Evolutionary conservation across 1,140 invertebrate genomes (phyloP), one percentile per base, ranked within the genome.

Genomic region (Brachionus plicatilis): DNA sequence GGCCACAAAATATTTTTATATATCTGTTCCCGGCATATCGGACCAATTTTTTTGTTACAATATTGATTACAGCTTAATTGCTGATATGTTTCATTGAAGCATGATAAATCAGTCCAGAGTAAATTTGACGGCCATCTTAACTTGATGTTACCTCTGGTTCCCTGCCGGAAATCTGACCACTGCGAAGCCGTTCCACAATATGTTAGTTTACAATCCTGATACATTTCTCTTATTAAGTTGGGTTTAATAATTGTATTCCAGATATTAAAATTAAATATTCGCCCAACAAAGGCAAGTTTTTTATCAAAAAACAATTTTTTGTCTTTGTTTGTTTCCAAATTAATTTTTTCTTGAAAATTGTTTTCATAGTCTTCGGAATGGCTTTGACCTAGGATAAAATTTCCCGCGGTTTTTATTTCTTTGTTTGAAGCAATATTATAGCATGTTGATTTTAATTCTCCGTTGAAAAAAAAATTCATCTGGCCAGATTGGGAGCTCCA

Each of bases 71-170:
- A 89, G 1, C 87, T 87, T 17, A 80, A 24, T 20, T 24, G 27
- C n/a, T 82, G 79, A 65, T 20, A 65, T 47, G 53, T 24, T 12
- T 65, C 9, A n/a, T 45, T 53, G 17, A 78, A 47, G 29, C 56
- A 65, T 27, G 14, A 33, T 33, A 27, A 24, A 85, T 37, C 47
- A 86, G 86, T 85, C 89, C 89, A 85, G 60, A 88, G 84, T 43
- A 89, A 87, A 29, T 87, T 87, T 4, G 90, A 89, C 2, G 90
- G 89, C 90, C 90, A 90, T 45, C 88, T 85, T 85, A 90, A 87
- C 70, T 86, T 87, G 85, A 90, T 87, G 6, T 87, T 86, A 7
- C 90, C 90, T 41, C 89, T 85, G 0, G 89, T 90, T 8, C 89
- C 90, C 45, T 87, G 85, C 14, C 89, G 85, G 75, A 90, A 89